Evolutionary conservation across 2,797 vertebrate species (phyloP).

Genomic region (Enteromius mattozi): DNA sequence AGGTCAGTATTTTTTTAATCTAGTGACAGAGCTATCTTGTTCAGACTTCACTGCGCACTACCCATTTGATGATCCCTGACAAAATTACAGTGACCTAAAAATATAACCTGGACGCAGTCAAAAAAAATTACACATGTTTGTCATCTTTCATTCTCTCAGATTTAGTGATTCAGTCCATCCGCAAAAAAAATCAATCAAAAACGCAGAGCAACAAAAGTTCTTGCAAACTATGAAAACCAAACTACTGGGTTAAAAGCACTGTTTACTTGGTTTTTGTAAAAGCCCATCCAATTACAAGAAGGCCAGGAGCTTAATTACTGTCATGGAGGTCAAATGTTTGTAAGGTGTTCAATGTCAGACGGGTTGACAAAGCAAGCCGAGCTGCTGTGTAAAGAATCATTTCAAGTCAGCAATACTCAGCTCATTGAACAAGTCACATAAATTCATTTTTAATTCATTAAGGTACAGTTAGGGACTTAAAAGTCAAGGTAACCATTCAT

Average conservation of each 20-base stretch:
- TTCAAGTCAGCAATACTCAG: neutral
- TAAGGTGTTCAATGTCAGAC: slow-evolving; percentile 22
- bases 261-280: slow-evolving; percentile 31
- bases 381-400: slow-evolving; percentile 3
- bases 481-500: slow-evolving; percentile 24
- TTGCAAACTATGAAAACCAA: neutral
- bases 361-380: neutral
- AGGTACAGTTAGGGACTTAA: neutral
- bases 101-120: neutral
- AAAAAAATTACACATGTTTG: neutral
- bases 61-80: neutral
- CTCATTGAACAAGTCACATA: neutral
- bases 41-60: neutral
- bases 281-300: slow-evolving; percentile 31
- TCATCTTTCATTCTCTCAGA: neutral
- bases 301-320: slow-evolving; percentile 35
- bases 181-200: neutral
- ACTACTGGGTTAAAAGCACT: neutral
- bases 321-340: slow-evolving; percentile 22
- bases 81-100: neutral
- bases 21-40: neutral
- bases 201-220: neutral
- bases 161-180: neutral
- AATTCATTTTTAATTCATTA: neutral
- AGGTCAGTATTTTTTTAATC: neutral